Percentiles rank a stretch among this genome's conserved stretches.
Conservation (phyloP, 2,113 vertebrate species). For the Aegithalos caudatus region DNA sequence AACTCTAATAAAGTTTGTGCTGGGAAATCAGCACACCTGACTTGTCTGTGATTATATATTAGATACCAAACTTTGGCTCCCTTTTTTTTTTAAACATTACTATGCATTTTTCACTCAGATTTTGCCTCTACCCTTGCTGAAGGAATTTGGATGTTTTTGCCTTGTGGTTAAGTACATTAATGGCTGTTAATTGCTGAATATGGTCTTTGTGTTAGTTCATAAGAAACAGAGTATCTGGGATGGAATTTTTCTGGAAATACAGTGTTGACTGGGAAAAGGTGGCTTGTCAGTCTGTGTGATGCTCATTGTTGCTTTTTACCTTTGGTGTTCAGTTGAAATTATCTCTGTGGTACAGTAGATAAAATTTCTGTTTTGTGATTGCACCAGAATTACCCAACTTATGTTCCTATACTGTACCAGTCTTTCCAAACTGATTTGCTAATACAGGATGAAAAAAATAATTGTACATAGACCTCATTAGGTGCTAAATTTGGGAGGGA, state of each 20-base stretch:
- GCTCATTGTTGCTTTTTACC: not conserved
- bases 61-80: constrained; percentile 64
- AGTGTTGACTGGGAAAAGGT: not conserved
- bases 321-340: not conserved
- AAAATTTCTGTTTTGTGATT: not conserved
- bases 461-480: not conserved
- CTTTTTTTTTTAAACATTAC: not conserved
- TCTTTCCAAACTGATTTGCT: not conserved
- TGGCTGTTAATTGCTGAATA: not conserved
- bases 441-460: not conserved
- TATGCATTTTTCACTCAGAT: constrained; percentile 60
- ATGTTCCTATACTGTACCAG: not conserved
- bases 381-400: not conserved
- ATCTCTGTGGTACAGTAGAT: not conserved
- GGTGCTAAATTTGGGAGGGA: not conserved
- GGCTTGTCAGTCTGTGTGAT: not conserved
- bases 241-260: not conserved
- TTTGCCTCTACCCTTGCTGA: not conserved
- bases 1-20: constrained; percentile 79
- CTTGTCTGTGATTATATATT: constrained; percentile 64
- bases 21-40: constrained; percentile 67
- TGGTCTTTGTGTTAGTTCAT: not conserved
- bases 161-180: not conserved
- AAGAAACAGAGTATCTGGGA: not conserved
- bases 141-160: not conserved